Base-by-base conservation (phyloP, 2,888 invertebrate genomes). In the Ecliptopera silaceata region DNA sequence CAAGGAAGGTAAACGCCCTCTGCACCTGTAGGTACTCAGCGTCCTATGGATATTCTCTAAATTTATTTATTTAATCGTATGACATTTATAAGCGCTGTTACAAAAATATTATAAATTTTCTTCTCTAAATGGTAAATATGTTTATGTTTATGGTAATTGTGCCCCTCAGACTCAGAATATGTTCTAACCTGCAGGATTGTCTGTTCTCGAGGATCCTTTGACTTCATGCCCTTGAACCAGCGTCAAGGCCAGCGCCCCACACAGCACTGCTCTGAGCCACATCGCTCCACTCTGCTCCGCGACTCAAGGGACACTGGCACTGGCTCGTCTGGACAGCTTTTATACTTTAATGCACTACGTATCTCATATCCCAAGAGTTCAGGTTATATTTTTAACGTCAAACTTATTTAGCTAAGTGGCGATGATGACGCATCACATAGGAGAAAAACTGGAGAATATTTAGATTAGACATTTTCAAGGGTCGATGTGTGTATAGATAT, bases 281-380 rank as follows among this genome's bases (percentile, higher is more conserved):
- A 52, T 52, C 17, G n/a, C 47, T 46, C 20, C 26, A 11, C 12
- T 20, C 32, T 13, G 15, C 3, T 3, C 3, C 47, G 15, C n/a
- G 20, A n/a, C 22, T 6, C 39, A 41, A 5, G 45, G 50, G 36
- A 46, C 41, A 56, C 56, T 56, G 45, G 34, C 22, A 2, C 4
- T 12, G 18, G 15, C 18, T 12, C 1, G 49, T 8, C 26, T 26
- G 44, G 22, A 39, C 32, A 2, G 39, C 31, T 49, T 39, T 49
- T 43, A 53, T 47, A 54, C 13, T 34, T 12, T 26, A 26, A 5
- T 26, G 26, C 26, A 22, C 11, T 4, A 5, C 17, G 18, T 15
- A 36, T 15, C 36, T 8, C 3, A 15, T 36, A 41, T 36, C 15
- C 22, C 5, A 36, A n/a, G 36, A 47, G 46, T 5, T 12, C 1